Conservation (phyloP, 2,888 invertebrate genomes). For the Erebia aethiops region DNA sequence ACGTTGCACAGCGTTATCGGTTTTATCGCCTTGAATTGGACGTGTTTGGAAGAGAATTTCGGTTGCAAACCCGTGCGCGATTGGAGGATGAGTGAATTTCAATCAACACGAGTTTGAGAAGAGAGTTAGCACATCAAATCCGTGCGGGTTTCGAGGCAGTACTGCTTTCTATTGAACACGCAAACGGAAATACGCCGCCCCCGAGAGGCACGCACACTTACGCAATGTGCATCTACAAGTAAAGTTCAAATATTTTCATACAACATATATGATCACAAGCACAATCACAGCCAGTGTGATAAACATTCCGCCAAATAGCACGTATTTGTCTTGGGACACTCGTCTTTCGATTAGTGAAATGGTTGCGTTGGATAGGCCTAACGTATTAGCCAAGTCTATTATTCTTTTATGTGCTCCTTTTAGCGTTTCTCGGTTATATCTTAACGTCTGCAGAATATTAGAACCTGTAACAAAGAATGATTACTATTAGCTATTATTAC, state of each 20-base stretch:
- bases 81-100: too few relatives aligned
- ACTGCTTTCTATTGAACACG: too few relatives aligned
- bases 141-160: too few relatives aligned
- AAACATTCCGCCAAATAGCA: constrained; percentile 94
- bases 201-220: too few relatives aligned
- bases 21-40: too few relatives aligned
- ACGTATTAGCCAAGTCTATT: constrained; percentile 94
- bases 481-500: background rate
- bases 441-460: constrained; percentile 89
- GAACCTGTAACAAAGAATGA: constrained; percentile 77
- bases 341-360: constrained; percentile 96
- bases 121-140: too few relatives aligned
- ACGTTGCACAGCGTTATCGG: too few relatives aligned
- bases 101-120: too few relatives aligned
- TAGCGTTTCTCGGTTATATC: constrained; percentile 91
- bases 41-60: too few relatives aligned
- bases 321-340: constrained; percentile 93
- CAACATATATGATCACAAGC: constrained; percentile 87
- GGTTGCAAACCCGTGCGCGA: too few relatives aligned
- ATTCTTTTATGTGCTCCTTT: constrained; percentile 94
- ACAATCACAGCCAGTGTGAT: constrained; percentile 91
- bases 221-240: too few relatives aligned
- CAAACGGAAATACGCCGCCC: too few relatives aligned
- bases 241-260: constrained; percentile 52
- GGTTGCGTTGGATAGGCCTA: constrained; percentile 97